Evolutionary conservation across 2,113 vertebrate genomes (phyloP).

Genomic region (Pangasianodon hypophthalmus): DNA sequence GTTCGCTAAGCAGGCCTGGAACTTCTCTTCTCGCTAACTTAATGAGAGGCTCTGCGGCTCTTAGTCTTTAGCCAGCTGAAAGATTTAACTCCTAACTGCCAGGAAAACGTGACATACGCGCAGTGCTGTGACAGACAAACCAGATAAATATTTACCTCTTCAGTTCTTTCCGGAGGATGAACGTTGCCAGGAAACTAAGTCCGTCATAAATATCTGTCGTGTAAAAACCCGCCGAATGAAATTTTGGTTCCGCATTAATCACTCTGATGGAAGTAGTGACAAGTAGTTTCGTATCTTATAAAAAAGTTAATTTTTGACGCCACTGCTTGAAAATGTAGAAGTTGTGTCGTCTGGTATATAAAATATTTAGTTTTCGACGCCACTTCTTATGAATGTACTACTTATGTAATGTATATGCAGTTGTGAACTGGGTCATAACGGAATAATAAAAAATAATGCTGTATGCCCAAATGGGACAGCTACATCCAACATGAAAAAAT

Average conservation of each 20-base stretch:
- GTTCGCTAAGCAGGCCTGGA: neutral
- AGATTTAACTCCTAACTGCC: neutral
- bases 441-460: neutral
- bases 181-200: constrained; percentile 57
- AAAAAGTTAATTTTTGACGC: neutral
- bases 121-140: neutral
- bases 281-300: neutral
- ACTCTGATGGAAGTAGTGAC: neutral
- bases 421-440: neutral
- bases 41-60: neutral
- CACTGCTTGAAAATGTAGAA: neutral
- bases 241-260: constrained; percentile 47
- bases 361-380: neutral
- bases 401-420: neutral
- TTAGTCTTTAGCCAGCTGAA: neutral
- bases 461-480: too few relatives aligned
- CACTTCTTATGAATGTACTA: neutral
- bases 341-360: neutral
- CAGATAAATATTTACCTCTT: constrained; percentile 52
- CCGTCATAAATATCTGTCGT: constrained; percentile 49
- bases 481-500: neutral
- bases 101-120: neutral
- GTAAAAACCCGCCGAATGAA: constrained; percentile 19
- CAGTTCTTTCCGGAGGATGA: constrained; percentile 49
- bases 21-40: neutral